Percentiles rank a stretch among this genome's conserved stretches.
Evolutionary conservation across 2,888 invertebrate genomes (phyloP).

Genomic region (Hypena proboscidalis): DNA sequence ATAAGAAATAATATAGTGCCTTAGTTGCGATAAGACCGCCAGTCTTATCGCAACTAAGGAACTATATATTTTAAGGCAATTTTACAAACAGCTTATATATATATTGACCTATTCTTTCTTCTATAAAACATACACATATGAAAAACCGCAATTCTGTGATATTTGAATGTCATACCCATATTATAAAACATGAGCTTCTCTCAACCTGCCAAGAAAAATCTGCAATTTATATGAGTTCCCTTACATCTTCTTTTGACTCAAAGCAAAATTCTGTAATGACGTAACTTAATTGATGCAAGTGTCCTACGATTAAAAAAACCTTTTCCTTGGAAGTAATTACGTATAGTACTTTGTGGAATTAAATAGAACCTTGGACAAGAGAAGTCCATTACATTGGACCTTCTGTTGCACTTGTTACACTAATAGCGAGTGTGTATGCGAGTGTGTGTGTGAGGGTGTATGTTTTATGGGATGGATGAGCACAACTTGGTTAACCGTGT

Average conservation of each 20-base stretch:
- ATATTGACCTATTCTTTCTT: no score
- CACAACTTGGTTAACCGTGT: no score
- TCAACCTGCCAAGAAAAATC: background rate
- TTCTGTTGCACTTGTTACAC: slow-evolving; percentile 56
- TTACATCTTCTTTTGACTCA: background rate
- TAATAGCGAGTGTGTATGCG: slow-evolving; percentile 44
- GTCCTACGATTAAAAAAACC: slow-evolving; percentile 5
- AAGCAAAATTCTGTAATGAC: background rate
- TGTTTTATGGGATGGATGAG: no score
- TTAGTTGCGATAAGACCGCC: no score
- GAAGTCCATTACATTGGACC: slow-evolving; percentile 63
- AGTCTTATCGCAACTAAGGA: no score
- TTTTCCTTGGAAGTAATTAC: slow-evolving; percentile 19
- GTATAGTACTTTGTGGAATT: slow-evolving; percentile 32
- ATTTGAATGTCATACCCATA: no score
- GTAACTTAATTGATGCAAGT: slow-evolving; percentile 2
- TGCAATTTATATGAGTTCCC: background rate
- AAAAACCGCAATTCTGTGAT: no score
- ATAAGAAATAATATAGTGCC: no score
- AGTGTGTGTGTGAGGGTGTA: background rate
- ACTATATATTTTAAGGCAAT: no score
- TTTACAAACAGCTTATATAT: no score
- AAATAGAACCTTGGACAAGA: slow-evolving; percentile 52
- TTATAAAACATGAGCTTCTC: no score
- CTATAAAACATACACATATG: no score